These are phyloP conservation scores for Tricholaema leucomelas DNA, from an alignment of 2,113 vertebrate genomes.

Conservation along the genomic window DNA sequence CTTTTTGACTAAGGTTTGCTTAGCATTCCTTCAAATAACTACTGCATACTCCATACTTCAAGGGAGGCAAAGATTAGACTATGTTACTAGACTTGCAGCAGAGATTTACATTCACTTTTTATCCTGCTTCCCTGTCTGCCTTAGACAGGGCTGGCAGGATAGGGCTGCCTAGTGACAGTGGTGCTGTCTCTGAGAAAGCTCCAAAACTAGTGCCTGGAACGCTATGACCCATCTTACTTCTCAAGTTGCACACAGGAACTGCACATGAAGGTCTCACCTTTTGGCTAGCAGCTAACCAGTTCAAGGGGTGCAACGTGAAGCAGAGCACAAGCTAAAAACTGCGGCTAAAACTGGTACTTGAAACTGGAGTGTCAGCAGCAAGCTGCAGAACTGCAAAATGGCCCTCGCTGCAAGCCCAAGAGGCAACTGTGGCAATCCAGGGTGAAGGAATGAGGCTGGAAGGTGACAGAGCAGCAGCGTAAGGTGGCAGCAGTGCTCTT, in stretches of 20 bases:
- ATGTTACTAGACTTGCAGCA: neutral
- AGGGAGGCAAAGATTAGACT: neutral
- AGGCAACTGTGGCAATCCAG: neutral
- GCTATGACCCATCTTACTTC: neutral
- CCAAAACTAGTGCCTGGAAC: neutral
- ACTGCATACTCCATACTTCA: neutral
- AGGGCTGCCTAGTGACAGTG: accelerated
- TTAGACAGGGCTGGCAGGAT: neutral
- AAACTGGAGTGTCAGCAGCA: accelerated
- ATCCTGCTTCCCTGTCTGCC: neutral
- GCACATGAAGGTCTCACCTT: neutral
- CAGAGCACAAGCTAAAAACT: neutral
- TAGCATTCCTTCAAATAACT: neutral
- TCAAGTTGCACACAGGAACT: neutral
- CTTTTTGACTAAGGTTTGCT: neutral
- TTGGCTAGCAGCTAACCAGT: neutral
- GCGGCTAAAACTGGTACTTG: neutral
- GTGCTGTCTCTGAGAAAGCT: neutral
- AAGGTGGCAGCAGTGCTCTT: neutral
- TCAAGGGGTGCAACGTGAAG: neutral
- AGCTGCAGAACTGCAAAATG: accelerated
- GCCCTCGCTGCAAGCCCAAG: accelerated
- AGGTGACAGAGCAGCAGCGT: neutral
- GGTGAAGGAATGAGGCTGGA: neutral
- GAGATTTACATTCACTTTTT: neutral